Conservation (phyloP, 2,888 invertebrate genomes). For the Xanthorhoe designata region DNA sequence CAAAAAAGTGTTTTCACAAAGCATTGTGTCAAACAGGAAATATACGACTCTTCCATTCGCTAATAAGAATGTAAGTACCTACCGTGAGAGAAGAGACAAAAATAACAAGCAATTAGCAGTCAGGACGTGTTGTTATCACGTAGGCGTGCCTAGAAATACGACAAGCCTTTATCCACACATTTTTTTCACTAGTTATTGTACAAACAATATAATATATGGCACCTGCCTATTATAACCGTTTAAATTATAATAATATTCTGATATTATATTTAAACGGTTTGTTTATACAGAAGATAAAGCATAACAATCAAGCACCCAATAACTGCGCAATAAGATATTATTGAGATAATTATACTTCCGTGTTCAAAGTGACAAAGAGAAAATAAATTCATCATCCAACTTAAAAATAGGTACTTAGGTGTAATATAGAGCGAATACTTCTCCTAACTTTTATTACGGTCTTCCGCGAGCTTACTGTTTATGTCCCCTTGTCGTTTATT, state of each 20-base stretch:
- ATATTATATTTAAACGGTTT: not conserved
- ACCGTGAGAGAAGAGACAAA: conserved; percentile 29
- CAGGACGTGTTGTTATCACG: conserved; percentile 14
- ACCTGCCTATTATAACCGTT: too few species aligned
- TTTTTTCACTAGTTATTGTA: not conserved
- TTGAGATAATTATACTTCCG: conserved; percentile 50
- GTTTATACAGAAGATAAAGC: conserved; percentile 30
- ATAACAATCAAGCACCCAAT: conserved; percentile 35
- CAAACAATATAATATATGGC: conserved; percentile 1
- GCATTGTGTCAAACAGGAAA: conserved; percentile 28
- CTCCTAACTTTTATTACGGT: conserved; percentile 65
- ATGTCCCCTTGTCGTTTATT: conserved; percentile 63
- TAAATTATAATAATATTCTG: too few species aligned
- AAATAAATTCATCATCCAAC: conserved; percentile 55
- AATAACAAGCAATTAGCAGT: conserved; percentile 40
- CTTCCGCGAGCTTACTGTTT: conserved; percentile 63
- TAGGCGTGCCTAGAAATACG: conserved; percentile 3
- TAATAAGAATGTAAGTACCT: conserved; percentile 32
- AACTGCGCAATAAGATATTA: conserved; percentile 43
- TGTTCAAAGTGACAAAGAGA: conserved; percentile 50
- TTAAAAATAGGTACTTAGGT: conserved; percentile 52
- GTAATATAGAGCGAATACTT: conserved; percentile 56
- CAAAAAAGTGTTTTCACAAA: conserved; percentile 17
- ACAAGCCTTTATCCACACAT: not conserved
- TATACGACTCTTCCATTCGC: conserved; percentile 9